Conservation (phyloP, 2,113 vertebrate genomes). For the Todiramphus chloris region DNA sequence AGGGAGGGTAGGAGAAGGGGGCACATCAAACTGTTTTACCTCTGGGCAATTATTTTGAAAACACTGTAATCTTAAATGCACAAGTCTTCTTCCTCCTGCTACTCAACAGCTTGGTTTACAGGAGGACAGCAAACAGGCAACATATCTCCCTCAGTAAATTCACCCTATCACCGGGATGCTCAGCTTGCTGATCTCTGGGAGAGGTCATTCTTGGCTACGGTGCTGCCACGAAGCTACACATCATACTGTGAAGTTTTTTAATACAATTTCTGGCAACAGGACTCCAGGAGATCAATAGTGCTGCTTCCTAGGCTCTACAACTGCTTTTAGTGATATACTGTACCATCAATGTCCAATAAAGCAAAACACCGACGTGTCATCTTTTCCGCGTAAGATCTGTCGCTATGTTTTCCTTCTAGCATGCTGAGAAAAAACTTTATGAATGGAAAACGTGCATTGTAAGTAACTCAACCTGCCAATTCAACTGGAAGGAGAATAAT, state of each 20-base stretch:
- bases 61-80: not conserved
- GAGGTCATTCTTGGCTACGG: not conserved
- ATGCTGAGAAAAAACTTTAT: not conserved
- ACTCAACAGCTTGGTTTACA: not conserved
- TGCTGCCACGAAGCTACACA: not conserved
- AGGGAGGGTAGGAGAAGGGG: not conserved
- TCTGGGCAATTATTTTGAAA: not conserved
- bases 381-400: not conserved
- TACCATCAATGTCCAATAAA: slow-evolving; percentile 42
- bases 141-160: not conserved
- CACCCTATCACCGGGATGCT: not conserved
- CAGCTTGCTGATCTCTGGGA: not conserved
- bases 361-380: slow-evolving; percentile 27
- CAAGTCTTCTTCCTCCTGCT: not conserved
- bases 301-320: slow-evolving; percentile 61
- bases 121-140: not conserved
- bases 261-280: slow-evolving; percentile 52
- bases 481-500: not conserved
- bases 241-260: slow-evolving; percentile 36
- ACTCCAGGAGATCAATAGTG: slow-evolving; percentile 58
- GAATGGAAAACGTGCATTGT: not conserved
- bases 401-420: not conserved
- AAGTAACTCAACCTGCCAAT: not conserved
- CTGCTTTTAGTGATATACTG: slow-evolving; percentile 53
- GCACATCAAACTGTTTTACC: not conserved